phyloP scores from a whole-genome alignment of 2,888 invertebrate species.

The Phragmatobia fuliginosa region DNA sequence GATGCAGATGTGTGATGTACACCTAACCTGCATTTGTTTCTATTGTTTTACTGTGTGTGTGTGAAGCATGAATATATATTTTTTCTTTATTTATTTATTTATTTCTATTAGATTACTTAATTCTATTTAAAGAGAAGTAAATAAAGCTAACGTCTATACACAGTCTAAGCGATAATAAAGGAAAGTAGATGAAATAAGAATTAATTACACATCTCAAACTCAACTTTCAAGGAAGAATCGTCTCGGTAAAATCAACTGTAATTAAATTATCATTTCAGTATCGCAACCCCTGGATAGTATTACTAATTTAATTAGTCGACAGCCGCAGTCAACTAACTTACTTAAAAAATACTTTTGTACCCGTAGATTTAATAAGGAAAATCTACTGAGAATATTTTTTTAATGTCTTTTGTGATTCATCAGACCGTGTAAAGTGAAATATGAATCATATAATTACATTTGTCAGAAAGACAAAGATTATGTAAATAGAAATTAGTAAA shows the following conservation, averaged over 20 bases:
- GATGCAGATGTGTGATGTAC: too few relatives aligned
- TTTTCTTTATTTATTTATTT: too few relatives aligned
- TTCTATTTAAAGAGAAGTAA: background rate
- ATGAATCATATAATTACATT: background rate
- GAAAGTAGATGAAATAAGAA: conserved; percentile 33
- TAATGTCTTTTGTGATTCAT: background rate
- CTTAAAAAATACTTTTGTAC: conserved; percentile 57
- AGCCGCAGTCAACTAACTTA: conserved; percentile 64
- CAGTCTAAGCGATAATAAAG: background rate
- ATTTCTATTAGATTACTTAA: too few relatives aligned
- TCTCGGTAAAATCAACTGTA: conserved; percentile 43
- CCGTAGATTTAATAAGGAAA: conserved; percentile 29
- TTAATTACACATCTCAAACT: conserved; percentile 37
- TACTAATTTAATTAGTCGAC: conserved; percentile 58
- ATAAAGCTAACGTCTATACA: background rate
- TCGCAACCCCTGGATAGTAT: conserved; percentile 48
- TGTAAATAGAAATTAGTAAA: background rate
- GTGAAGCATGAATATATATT: too few relatives aligned
- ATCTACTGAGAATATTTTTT: conserved; percentile 20
- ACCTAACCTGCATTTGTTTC: too few relatives aligned
- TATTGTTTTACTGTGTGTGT: too few relatives aligned
- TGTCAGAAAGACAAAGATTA: background rate
- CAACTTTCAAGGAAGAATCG: conserved; percentile 40
- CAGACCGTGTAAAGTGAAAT: background rate
- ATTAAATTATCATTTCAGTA: conserved; percentile 49